These are phyloP conservation scores for Epizoanthus ramosus DNA, from an alignment of 92 coral and sea anemone genomes.

Conservation along the genomic window DNA sequence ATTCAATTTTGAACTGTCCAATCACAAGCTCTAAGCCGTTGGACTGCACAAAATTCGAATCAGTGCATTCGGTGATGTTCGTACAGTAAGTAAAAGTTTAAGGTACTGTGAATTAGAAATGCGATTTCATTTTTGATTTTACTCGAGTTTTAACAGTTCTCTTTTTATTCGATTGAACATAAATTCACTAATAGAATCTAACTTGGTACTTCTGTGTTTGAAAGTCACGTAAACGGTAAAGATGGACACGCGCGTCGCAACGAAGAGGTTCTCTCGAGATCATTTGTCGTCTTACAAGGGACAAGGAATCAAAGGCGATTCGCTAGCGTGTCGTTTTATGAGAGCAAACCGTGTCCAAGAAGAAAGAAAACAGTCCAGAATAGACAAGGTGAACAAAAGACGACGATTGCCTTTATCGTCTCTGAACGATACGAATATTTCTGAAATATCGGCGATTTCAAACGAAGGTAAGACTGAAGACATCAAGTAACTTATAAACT, in stretches of 20 bases:
- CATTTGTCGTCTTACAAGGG: conserved; percentile 24
- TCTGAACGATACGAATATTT: conserved; percentile 10
- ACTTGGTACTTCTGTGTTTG: background rate
- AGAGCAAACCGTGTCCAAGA: conserved; percentile 26
- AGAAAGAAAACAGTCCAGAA: conserved; percentile 29
- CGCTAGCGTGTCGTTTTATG: conserved; percentile 23
- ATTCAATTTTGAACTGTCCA: conserved; percentile 17
- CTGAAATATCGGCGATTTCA: background rate
- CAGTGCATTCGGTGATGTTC: background rate
- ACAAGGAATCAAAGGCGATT: conserved; percentile 31
- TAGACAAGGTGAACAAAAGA: conserved; percentile 19
- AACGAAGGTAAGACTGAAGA: conserved; percentile 19
- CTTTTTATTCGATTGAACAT: background rate
- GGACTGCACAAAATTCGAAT: conserved; percentile 21
- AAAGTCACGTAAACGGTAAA: background rate
- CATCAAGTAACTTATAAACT: too few relatives aligned
- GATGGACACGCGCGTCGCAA: conserved; percentile 26
- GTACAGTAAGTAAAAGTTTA: too few relatives aligned
- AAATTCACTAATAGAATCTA: background rate
- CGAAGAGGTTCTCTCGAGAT: conserved; percentile 8
- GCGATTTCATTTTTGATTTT: background rate
- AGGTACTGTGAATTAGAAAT: too few relatives aligned
- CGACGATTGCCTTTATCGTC: conserved; percentile 35
- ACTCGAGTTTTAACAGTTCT: background rate
- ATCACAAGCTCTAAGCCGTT: conserved; percentile 14